Conservation (phyloP, 2,113 vertebrate species). For the Cebus imitator region DNA sequence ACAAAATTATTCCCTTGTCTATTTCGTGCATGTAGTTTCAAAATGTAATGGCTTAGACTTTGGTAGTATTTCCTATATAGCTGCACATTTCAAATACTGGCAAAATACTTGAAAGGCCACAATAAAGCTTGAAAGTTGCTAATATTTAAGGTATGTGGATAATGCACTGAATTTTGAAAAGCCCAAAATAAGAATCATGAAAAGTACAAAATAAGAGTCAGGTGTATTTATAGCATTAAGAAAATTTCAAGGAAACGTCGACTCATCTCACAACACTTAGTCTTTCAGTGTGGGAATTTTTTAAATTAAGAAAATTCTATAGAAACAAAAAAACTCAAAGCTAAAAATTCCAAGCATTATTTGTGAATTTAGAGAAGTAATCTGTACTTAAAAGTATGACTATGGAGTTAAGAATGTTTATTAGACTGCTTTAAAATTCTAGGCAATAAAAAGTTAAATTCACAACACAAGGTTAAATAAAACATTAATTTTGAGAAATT, state of each 20-base stretch:
- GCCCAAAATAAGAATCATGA: neutral
- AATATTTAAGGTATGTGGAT: neutral
- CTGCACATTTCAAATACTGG: neutral
- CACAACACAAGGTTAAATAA: slow-evolving; percentile 38
- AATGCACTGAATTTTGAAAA: neutral
- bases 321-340: neutral
- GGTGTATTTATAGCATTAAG: neutral
- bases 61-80: neutral
- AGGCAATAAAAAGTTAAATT: slow-evolving; percentile 1
- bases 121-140: neutral
- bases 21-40: neutral
- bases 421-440: neutral
- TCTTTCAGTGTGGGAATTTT: slow-evolving; percentile 47
- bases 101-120: slow-evolving; percentile 25
- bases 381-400: neutral
- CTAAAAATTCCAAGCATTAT: neutral
- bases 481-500: neutral
- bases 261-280: slow-evolving; percentile 19
- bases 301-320: slow-evolving; percentile 36
- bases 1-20: neutral
- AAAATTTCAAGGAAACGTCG: slow-evolving; percentile 42
- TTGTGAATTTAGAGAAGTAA: slow-evolving; percentile 16
- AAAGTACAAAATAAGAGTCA: neutral
- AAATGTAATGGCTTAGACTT: neutral
- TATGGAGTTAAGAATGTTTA: neutral